Percentiles rank a stretch among this genome's conserved stretches.
phyloP scores from a whole-genome alignment of 1,140 invertebrate species.

The Bombus balteatus region DNA sequence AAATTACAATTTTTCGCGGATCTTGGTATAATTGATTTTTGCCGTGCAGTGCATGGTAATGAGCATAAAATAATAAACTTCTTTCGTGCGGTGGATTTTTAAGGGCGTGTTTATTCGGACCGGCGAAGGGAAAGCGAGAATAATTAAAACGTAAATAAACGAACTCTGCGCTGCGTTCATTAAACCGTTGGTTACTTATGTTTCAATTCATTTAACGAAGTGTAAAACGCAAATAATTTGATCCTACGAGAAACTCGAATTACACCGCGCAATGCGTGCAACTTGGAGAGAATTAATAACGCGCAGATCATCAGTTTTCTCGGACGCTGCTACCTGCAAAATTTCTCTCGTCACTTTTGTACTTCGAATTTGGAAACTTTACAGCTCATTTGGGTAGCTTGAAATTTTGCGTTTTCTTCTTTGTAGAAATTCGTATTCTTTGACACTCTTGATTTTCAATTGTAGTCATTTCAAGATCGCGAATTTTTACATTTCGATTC shows the following conservation, averaged over 20 bases:
- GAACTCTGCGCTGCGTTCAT: constrained; percentile 19
- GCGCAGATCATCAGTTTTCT: neutral
- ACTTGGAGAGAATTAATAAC: neutral
- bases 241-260: constrained; percentile 1
- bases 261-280: neutral
- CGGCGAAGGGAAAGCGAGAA: constrained; percentile 14
- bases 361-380: neutral
- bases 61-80: constrained; percentile 43
- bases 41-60: constrained; percentile 2
- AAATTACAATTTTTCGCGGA: neutral
- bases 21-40: constrained; percentile 31
- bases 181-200: constrained; percentile 10
- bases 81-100: constrained; percentile 26
- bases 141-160: constrained; percentile 49
- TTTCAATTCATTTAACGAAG: constrained; percentile 23
- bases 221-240: constrained; percentile 23
- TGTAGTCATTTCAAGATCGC: neutral
- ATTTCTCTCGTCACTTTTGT: neutral
- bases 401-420: neutral
- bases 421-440: too few relatives aligned
- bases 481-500: neutral
- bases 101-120: constrained; percentile 23
- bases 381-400: neutral
- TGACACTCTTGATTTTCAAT: neutral
- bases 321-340: neutral